Base-by-base conservation (phyloP, 2,888 invertebrate genomes). In the Cacoxenus indagator region DNA sequence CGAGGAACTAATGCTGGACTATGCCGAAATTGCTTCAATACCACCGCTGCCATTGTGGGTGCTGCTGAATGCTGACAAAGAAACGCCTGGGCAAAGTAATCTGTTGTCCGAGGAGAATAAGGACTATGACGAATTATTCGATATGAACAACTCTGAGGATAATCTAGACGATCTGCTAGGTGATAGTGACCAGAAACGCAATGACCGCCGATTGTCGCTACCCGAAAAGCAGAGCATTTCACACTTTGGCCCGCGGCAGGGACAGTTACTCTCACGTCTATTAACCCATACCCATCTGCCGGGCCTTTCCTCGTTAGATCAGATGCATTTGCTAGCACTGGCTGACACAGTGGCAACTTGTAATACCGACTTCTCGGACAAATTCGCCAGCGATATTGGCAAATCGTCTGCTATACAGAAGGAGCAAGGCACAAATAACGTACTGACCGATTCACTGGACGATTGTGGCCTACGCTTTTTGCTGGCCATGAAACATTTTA, bases 251-350 rank as follows among this genome's bases (percentile, higher is more conserved):
- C 95, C 95, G 0, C 91, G 95, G 74, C 96, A 96, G 89, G 94
- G 94, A 43, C 92, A 96, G 70, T 90, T 96, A 11, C 88, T 98
- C 9, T 97, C 97, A 0, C 92, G 96, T 2, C 91, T 99, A 8
- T 89, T 99, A 46, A 99, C 99, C 0, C 98, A 99, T 87, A 96
- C 96, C 0, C 97, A 97, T 88, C 89, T 97, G 37, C 98, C 98
- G 0, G 99, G 98, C 0, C 89, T 98, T 46, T 97, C 96, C 3
- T 97, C 97, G 76, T 91, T 99, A 66, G 99, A 99, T 89, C 99
- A 99, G 89, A 99, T 99, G 99, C 99, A 99, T 88, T 90, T 99
- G 71, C 89, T 99, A n/a, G 99, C 99, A 1, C 88, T 99, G 70
- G 99, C 99, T 11, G 99, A 99, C 84, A 99, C 99, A 0, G 97